These are phyloP conservation scores for Epinephelus coioides DNA, from an alignment of 2,797 vertebrate genomes.

Conservation along the genomic window DNA sequence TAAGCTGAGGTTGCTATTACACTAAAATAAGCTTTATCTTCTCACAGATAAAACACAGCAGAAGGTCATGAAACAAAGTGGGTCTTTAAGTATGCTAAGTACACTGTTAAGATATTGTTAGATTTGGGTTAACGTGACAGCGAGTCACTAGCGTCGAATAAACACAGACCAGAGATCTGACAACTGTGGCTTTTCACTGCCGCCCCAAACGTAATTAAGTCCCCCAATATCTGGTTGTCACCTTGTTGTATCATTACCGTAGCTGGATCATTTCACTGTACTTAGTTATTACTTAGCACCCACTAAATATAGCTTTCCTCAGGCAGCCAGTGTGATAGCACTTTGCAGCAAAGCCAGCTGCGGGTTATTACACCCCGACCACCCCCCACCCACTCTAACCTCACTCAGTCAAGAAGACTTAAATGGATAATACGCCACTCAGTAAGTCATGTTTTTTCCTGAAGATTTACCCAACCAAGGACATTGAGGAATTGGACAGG, in stretches of 20 bases:
- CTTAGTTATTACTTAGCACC: conserved; percentile 86
- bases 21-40: neutral
- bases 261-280: conserved; percentile 78
- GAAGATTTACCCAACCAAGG: conserved; percentile 64
- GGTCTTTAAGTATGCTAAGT: neutral
- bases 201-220: conserved; percentile 82
- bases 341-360: conserved; percentile 79
- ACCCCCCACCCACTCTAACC: conserved; percentile 59
- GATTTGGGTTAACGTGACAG: conserved; percentile 64
- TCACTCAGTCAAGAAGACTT: conserved; percentile 70
- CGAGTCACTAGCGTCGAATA: conserved; percentile 71
- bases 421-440: conserved; percentile 75
- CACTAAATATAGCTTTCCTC: conserved; percentile 85
- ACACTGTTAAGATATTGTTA: conserved; percentile 47
- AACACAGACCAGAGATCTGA: conserved; percentile 79
- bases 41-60: conserved; percentile 3
- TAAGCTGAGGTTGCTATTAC: neutral
- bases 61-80: conserved; percentile 36
- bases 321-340: conserved; percentile 69
- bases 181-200: conserved; percentile 72
- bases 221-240: conserved; percentile 81
- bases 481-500: conserved; percentile 57
- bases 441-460: conserved; percentile 45
- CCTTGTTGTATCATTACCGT: conserved; percentile 84
- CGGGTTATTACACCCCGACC: conserved; percentile 71